These are phyloP conservation scores for Mola mola DNA, from an alignment of 2,113 vertebrate genomes.

Conservation along the genomic window DNA sequence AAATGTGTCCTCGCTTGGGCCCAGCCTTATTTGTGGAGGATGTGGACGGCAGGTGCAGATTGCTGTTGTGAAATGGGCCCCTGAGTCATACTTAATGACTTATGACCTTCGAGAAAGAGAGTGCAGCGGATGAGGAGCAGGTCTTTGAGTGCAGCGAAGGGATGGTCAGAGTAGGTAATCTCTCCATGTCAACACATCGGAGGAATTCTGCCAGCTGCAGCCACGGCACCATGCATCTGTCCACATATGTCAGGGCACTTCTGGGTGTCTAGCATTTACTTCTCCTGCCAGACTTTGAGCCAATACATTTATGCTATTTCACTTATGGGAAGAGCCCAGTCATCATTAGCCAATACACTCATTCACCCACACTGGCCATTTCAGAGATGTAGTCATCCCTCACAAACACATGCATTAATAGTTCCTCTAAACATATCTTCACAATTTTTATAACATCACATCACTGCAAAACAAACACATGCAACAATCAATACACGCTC, in stretches of 20 bases:
- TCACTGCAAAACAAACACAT: slow-evolving; percentile 74
- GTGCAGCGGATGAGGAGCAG: slow-evolving; percentile 60
- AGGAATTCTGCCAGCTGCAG: slow-evolving; percentile 77
- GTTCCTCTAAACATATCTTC: slow-evolving; percentile 26
- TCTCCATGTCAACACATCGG: slow-evolving; percentile 68
- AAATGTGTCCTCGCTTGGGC: slow-evolving; percentile 22
- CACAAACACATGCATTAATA: slow-evolving; percentile 65
- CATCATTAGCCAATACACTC: slow-evolving; percentile 16
- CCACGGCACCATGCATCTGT: slow-evolving; percentile 74
- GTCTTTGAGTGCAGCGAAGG: slow-evolving; percentile 44
- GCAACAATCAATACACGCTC: slow-evolving; percentile 65
- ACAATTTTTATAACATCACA: slow-evolving; percentile 37
- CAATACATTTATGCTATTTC: slow-evolving; percentile 67
- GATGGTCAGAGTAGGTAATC: slow-evolving; percentile 67
- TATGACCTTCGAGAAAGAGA: slow-evolving; percentile 72
- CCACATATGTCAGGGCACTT: slow-evolving; percentile 76
- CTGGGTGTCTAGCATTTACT: slow-evolving; percentile 58
- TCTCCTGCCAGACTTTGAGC: slow-evolving; percentile 49
- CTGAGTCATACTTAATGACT: slow-evolving; percentile 68
- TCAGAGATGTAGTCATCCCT: slow-evolving; percentile 19
- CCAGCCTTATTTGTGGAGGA: slow-evolving; percentile 45
- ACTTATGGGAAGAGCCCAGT: slow-evolving; percentile 30
- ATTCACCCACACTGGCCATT: slow-evolving; percentile 13
- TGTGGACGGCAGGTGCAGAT: slow-evolving; percentile 67
- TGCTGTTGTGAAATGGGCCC: slow-evolving; percentile 67